A percentile compares a stretch with the other conserved stretches of the same genome.
These are phyloP conservation scores for Neosilurus mollespiculum DNA, from an alignment of 2,797 vertebrate genomes.

Conservation along the genomic window DNA sequence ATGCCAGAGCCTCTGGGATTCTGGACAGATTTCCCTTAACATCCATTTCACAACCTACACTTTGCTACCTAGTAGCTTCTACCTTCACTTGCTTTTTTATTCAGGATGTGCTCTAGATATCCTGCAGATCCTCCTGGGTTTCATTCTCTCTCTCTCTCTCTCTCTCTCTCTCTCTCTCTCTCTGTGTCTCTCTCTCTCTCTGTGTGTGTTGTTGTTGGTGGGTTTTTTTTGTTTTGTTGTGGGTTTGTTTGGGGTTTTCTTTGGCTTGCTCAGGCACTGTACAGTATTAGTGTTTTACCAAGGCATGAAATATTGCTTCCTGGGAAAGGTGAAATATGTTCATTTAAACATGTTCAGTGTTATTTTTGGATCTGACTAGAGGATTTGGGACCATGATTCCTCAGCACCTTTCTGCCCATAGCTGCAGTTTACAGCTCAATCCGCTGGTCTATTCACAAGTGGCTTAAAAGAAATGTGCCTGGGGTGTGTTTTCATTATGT, in stretches of 20 bases:
- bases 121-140: background rate
- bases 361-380: conserved; percentile 12
- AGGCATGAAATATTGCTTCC: conserved; percentile 39
- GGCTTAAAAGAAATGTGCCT: conserved; percentile 7
- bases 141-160: background rate
- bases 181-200: too few relatives aligned
- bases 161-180: too few relatives aligned
- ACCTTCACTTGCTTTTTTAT: background rate
- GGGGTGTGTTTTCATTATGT: background rate
- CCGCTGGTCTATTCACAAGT: conserved; percentile 29
- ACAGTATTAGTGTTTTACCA: conserved; percentile 28
- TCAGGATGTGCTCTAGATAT: conserved; percentile 1
- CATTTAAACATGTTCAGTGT: conserved; percentile 8
- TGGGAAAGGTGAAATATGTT: conserved; percentile 29
- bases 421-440: conserved; percentile 16
- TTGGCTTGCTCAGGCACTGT: background rate
- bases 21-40: conserved; percentile 39
- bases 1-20: conserved; percentile 31
- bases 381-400: conserved; percentile 3
- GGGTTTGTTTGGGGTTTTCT: too few relatives aligned
- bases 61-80: background rate
- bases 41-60: conserved; percentile 33
- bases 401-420: conserved; percentile 11
- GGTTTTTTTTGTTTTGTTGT: conserved; percentile 1
- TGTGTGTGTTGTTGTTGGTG: background rate